Conservation (phyloP, 2,888 invertebrate species). For the Leucania comma region DNA sequence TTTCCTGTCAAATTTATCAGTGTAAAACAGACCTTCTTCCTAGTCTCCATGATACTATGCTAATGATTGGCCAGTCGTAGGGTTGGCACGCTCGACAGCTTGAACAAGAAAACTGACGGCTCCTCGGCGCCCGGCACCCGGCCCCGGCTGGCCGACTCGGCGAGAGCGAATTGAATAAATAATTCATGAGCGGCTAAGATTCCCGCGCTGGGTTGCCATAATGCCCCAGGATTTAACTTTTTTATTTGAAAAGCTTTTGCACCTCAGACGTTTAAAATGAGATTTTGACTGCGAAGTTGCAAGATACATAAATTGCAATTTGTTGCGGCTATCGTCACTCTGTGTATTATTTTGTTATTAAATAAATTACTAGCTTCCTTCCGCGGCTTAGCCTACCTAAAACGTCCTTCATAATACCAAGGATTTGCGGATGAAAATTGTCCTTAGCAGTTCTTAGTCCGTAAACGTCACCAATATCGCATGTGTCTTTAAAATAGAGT, state of each 20-base stretch:
- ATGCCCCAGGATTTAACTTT: constrained; percentile 54
- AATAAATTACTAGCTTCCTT: background rate
- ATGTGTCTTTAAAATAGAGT: no score
- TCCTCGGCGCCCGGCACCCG: background rate
- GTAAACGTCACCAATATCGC: no score
- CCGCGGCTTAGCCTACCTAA: background rate
- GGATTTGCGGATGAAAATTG: background rate
- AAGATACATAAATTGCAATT: constrained; percentile 29
- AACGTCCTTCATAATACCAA: background rate
- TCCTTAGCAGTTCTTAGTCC: no score
- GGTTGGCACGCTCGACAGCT: constrained; percentile 61
- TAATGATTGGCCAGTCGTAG: constrained; percentile 52
- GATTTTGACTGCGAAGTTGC: constrained; percentile 40
- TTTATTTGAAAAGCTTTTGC: constrained; percentile 62
- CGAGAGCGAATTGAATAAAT: constrained; percentile 65
- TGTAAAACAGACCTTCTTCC: constrained; percentile 34
- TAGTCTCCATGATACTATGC: constrained; percentile 34
- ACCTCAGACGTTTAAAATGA: constrained; percentile 38
- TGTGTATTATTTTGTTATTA: background rate
- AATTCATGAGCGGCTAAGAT: constrained; percentile 67
- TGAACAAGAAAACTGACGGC: constrained; percentile 65
- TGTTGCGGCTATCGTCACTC: constrained; percentile 7
- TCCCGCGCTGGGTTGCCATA: constrained; percentile 51
- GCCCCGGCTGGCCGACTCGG: constrained; percentile 34
- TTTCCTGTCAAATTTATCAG: background rate